These are phyloP conservation scores for Nymphalis c-album DNA, from an alignment of 2,888 invertebrate species.

Conservation along the genomic window DNA sequence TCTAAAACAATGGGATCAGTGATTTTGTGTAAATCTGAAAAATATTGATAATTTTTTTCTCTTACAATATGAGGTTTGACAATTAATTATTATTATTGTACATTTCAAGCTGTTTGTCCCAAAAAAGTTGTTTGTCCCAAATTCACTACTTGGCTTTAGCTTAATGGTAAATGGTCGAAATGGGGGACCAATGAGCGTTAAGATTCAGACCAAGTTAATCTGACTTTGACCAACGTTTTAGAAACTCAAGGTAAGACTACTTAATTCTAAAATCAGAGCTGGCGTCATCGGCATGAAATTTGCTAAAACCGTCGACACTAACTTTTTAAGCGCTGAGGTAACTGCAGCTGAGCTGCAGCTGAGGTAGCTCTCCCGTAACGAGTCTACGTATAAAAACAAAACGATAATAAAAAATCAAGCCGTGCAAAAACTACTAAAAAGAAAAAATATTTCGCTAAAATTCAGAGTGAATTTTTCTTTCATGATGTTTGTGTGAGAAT, in stretches of 20 bases:
- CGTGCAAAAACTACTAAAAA: constrained; percentile 10
- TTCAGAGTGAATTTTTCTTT: constrained; percentile 8
- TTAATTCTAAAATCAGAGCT: neutral
- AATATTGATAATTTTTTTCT: no score
- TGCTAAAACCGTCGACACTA: neutral
- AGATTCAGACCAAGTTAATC: no score
- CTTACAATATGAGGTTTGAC: no score
- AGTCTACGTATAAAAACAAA: constrained; percentile 20
- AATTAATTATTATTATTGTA: no score
- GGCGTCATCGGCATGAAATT: neutral
- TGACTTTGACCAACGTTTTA: no score
- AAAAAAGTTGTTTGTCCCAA: no score
- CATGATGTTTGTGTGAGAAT: constrained; percentile 1
- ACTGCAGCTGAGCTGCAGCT: constrained; percentile 13
- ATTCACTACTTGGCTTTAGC: no score
- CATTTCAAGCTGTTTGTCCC: no score
- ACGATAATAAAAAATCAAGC: constrained; percentile 12
- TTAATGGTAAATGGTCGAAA: no score
- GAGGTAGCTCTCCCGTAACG: constrained; percentile 11
- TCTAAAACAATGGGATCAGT: no score
- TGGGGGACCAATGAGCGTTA: no score
- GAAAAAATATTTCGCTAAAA: neutral
- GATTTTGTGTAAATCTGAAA: no score
- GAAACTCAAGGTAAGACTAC: neutral
- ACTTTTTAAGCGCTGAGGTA: constrained; percentile 9